These are phyloP conservation scores for Percopsis omiscomaycus DNA, from an alignment of 2,797 vertebrate genomes.

Conservation along the genomic window DNA sequence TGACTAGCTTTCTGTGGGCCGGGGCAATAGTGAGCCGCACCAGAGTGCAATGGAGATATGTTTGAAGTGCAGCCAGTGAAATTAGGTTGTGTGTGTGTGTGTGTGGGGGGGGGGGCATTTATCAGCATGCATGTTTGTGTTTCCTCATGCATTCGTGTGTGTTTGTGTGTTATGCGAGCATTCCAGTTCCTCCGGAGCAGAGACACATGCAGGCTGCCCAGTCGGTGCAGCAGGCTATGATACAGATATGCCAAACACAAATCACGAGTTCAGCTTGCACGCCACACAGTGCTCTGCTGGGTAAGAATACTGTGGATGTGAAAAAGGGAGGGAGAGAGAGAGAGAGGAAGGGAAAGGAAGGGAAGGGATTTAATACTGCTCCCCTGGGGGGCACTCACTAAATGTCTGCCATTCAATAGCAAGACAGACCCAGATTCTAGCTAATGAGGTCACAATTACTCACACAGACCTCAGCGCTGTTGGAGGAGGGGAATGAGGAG, in stretches of 20 bases:
- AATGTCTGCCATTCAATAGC: conserved; percentile 26
- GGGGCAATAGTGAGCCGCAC: conserved; percentile 22
- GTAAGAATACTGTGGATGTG: neutral
- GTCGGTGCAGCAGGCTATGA: conserved; percentile 14
- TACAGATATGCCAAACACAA: conserved; percentile 38
- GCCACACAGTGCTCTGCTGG: conserved; percentile 2
- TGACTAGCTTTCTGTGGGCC: conserved; percentile 25
- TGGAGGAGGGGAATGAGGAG: neutral
- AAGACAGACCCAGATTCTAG: conserved; percentile 23
- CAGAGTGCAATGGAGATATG: conserved; percentile 31
- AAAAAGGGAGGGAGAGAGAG: conserved; percentile 5
- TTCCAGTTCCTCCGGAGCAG: neutral
- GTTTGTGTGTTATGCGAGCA: neutral
- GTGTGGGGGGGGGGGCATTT: neutral
- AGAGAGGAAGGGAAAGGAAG: neutral
- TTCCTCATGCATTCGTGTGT: neutral
- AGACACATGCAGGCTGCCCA: conserved; percentile 16
- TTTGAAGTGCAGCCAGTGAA: conserved; percentile 58
- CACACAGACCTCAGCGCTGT: conserved; percentile 10
- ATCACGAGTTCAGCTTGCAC: conserved; percentile 29
- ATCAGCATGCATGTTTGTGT: neutral
- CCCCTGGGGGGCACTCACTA: conserved; percentile 22
- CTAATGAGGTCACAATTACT: conserved; percentile 41
- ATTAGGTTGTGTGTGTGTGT: conserved; percentile 16
- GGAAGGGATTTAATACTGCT: conserved; percentile 14